phyloP scores from a whole-genome alignment of 2,113 vertebrate genomes.

The Dicrurus megarhynchus region DNA sequence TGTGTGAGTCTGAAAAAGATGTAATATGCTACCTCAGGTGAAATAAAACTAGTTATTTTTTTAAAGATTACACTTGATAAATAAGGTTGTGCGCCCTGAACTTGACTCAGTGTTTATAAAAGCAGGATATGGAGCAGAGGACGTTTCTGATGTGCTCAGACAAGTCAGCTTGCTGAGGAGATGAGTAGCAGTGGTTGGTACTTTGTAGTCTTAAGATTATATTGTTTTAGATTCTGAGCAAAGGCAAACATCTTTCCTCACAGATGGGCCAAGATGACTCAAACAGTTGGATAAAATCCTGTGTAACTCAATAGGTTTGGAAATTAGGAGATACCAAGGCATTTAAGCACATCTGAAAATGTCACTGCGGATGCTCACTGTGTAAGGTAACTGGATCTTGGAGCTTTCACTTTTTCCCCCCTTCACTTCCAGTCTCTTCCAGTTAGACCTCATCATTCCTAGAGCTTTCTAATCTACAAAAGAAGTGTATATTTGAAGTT shows the following conservation, averaged over 20 bases:
- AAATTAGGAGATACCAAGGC: not conserved
- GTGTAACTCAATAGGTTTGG: not conserved
- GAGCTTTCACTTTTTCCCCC: accelerated
- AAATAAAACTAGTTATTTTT: not conserved
- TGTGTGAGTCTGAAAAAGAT: not conserved
- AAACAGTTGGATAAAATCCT: not conserved
- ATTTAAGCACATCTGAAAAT: not conserved
- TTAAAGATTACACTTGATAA: not conserved
- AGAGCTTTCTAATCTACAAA: not conserved
- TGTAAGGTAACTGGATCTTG: not conserved
- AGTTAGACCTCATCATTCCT: not conserved
- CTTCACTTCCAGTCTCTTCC: not conserved
- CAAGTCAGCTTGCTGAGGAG: not conserved
- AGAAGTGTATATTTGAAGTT: not conserved
- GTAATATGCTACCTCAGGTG: not conserved
- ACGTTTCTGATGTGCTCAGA: not conserved
- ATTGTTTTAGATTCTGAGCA: not conserved
- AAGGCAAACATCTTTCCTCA: not conserved
- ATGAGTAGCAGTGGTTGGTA: not conserved
- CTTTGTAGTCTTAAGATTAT: not conserved
- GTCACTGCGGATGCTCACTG: not conserved
- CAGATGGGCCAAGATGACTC: not conserved
- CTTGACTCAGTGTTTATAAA: not conserved
- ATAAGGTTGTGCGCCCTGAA: not conserved
- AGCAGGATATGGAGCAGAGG: not conserved